Evolutionary conservation across 2,797 vertebrate genomes (phyloP).

Genomic region (Eleutherodactylus coqui): DNA sequence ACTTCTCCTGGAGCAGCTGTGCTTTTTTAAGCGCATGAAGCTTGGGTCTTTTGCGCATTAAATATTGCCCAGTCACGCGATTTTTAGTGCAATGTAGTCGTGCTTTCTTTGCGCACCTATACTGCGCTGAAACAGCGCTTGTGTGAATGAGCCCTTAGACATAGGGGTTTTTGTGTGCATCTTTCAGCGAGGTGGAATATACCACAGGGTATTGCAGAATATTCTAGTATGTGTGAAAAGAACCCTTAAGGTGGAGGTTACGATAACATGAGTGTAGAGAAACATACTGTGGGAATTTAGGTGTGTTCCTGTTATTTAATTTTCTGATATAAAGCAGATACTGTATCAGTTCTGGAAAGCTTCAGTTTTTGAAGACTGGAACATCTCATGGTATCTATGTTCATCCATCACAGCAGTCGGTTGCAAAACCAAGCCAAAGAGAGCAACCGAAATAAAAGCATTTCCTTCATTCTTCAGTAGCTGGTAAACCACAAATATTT

Average conservation of each 20-base stretch:
- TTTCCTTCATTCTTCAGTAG: conserved; percentile 25
- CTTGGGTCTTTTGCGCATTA: no score
- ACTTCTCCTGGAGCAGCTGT: no score
- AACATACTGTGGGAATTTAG: conserved; percentile 14
- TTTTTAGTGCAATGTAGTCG: no score
- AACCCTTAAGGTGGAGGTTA: background rate
- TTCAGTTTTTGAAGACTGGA: conserved; percentile 14
- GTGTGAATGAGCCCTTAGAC: no score
- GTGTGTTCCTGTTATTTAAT: conserved; percentile 26
- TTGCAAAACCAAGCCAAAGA: background rate
- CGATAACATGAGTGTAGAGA: conserved; percentile 29
- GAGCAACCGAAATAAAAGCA: background rate
- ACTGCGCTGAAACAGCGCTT: no score
- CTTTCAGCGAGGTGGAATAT: no score
- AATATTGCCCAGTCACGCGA: no score
- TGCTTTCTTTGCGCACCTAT: no score
- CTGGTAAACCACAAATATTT: conserved; percentile 32
- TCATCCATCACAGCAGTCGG: conserved; percentile 20
- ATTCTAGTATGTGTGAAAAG: no score
- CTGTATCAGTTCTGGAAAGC: conserved; percentile 13
- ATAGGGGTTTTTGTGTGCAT: no score
- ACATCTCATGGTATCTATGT: conserved; percentile 14
- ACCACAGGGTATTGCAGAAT: no score
- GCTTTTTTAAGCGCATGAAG: no score
- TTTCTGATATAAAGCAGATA: conserved; percentile 21